Base-by-base conservation (phyloP, 2,797 vertebrate genomes). In the Decapterus maruadsi region DNA sequence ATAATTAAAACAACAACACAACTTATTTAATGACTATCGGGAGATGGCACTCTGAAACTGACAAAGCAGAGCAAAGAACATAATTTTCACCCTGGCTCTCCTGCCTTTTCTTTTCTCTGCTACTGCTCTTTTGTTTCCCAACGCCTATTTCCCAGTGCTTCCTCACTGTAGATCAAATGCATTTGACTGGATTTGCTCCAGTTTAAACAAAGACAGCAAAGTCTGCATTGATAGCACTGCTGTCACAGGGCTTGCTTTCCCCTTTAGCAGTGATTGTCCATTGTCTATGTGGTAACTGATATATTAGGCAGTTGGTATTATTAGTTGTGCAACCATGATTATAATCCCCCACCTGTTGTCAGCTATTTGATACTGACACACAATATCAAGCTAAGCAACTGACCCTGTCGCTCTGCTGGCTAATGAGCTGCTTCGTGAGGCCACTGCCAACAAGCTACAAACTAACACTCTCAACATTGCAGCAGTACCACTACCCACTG, bases 1-100 rank as follows among this genome's bases (percentile, higher is more conserved):
- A 96, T 95, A 95, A 96, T 96, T 96, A 95, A 95, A 96, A 95
- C 93, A 95, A 96, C 95, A 95, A 94, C 94, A 94, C 92, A 94
- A 95, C 94, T 94, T 95, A 95, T 95, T 95, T 95, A 95, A 96
- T 92, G 92, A 94, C 93, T 94, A 92, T 93, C 83, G 86, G 91
- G 92, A 95, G 91, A 95, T 92, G 91, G 83, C 85, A 91, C 88
- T 91, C 90, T 85, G 83, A 94, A 94, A 94, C 87, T 92, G 92
- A 93, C 93, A 94, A 91, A 92, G 88, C 89, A 75, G 83, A 91
- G 85, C 78, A 83, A 73, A 80, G 81, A 89, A 93, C 87, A 90
- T 88, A 16, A 89, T 90, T 90, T 91, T 87, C 78, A 69, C 82
- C 67, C 80, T 17, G 63, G 56, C 77, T 78, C 74, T 57, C 63